A percentile compares a stretch with the other conserved stretches of the same genome.
These are phyloP conservation scores for Merodon equestris DNA, from an alignment of 2,888 invertebrate species.

Conservation along the genomic window DNA sequence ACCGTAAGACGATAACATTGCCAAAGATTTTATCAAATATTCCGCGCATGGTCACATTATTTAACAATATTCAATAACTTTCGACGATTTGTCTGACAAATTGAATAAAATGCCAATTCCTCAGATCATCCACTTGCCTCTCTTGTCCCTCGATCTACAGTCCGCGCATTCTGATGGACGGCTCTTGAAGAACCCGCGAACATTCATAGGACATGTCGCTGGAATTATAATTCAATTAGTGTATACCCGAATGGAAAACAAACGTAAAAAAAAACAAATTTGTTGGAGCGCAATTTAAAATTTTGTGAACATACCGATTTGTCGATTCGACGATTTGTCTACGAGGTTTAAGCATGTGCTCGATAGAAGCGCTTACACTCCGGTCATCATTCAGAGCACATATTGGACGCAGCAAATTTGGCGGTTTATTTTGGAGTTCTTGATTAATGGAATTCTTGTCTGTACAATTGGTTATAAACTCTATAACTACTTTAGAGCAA, in stretches of 20 bases:
- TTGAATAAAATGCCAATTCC: slow-evolving; percentile 40
- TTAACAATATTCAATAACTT: slow-evolving; percentile 62
- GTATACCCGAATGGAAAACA: slow-evolving; percentile 14
- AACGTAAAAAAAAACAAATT: neutral
- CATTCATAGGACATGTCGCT: slow-evolving; percentile 44
- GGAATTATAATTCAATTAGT: slow-evolving; percentile 61
- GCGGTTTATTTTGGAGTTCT: neutral
- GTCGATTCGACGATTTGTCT: slow-evolving; percentile 20
- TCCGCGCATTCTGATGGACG: neutral
- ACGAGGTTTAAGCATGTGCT: slow-evolving; percentile 13
- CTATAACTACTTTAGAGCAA: no score
- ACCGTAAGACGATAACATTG: slow-evolving; percentile 29
- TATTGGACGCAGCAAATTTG: slow-evolving; percentile 6
- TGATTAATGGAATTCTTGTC: no score
- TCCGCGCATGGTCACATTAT: slow-evolving; percentile 60
- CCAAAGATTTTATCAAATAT: slow-evolving; percentile 42
- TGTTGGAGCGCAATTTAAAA: slow-evolving; percentile 24
- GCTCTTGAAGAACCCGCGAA: slow-evolving; percentile 32
- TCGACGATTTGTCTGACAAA: slow-evolving; percentile 56
- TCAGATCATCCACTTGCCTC: neutral
- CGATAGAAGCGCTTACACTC: slow-evolving; percentile 17
- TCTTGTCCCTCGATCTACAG: slow-evolving; percentile 1
- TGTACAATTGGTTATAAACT: no score
- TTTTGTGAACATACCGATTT: slow-evolving; percentile 43
- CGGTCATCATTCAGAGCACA: slow-evolving; percentile 47